Percentiles rank a stretch among this genome's conserved stretches.
These are phyloP conservation scores for Leptinotarsa texana DNA, from an alignment of 1,140 invertebrate species.

Conservation along the genomic window DNA sequence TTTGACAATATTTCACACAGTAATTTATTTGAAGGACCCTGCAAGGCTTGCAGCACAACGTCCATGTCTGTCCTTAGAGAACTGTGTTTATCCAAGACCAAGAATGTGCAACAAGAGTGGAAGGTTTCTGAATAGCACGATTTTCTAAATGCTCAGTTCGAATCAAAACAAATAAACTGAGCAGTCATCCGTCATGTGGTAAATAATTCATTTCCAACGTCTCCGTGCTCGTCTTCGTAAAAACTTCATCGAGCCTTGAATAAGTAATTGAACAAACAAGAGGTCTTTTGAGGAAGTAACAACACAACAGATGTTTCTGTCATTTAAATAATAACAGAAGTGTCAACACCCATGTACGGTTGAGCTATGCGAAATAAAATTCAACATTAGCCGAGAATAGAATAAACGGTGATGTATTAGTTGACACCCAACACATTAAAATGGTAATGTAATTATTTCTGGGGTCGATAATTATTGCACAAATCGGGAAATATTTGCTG, in stretches of 20 bases:
- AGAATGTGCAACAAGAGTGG: too few species aligned
- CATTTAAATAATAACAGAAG: slow-evolving; percentile 8
- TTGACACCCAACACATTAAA: slow-evolving; percentile 5
- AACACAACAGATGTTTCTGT: background rate
- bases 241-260: background rate
- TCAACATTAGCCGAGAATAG: background rate
- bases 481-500: background rate
- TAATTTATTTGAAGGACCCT: too few species aligned
- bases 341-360: slow-evolving; percentile 1
- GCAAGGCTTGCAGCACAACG: too few species aligned
- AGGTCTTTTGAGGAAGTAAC: background rate
- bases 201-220: slow-evolving; percentile 1
- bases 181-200: background rate
- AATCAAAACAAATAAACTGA: background rate
- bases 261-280: slow-evolving; percentile 1
- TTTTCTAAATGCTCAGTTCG: too few species aligned
- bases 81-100: too few species aligned
- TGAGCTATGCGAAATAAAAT: background rate
- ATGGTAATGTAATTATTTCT: slow-evolving; percentile 4
- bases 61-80: too few species aligned
- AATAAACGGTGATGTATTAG: background rate
- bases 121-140: too few species aligned
- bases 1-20: too few species aligned
- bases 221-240: background rate
- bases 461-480: background rate